Conservation (phyloP, 92 coral and sea anemone genomes). For the Siderastrea siderea region DNA sequence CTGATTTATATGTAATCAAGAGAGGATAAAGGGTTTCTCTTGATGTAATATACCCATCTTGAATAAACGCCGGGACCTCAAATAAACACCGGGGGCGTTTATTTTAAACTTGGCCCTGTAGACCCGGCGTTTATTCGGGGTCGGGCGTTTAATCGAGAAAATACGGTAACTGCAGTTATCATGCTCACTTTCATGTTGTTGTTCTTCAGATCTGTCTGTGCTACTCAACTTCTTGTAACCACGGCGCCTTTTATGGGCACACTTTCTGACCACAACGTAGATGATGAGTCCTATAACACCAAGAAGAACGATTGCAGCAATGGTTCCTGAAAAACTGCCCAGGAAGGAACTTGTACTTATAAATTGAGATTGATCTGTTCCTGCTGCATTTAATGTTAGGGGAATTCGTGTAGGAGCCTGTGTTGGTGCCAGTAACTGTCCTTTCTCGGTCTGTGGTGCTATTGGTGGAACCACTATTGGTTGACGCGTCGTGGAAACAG, state of each 20-base stretch:
- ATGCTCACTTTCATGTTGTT: neutral
- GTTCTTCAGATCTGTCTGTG: neutral
- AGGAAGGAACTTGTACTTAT: neutral
- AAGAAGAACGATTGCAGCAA: neutral
- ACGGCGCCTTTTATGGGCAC: neutral
- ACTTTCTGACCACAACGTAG: neutral
- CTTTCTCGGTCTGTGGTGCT: neutral
- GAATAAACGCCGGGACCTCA: too few species aligned
- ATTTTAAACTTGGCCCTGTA: too few species aligned
- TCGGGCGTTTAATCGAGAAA: too few species aligned
- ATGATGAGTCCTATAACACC: neutral
- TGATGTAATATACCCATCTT: too few species aligned
- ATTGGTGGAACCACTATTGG: neutral
- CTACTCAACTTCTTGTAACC: neutral
- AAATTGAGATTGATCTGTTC: neutral
- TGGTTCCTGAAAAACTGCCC: constrained; percentile 25
- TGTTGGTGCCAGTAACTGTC: neutral
- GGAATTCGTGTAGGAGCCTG: too few species aligned
- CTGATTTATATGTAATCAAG: too few species aligned
- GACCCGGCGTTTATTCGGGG: too few species aligned
- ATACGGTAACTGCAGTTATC: too few species aligned
- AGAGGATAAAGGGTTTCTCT: too few species aligned
- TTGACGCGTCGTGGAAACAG: neutral
- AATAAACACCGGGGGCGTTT: too few species aligned
- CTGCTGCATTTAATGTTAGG: neutral